A percentile compares a stretch with the other conserved stretches of the same genome.
phyloP scores from a whole-genome alignment of 2,888 invertebrate species.

The Melikaiella ostensackeni region DNA sequence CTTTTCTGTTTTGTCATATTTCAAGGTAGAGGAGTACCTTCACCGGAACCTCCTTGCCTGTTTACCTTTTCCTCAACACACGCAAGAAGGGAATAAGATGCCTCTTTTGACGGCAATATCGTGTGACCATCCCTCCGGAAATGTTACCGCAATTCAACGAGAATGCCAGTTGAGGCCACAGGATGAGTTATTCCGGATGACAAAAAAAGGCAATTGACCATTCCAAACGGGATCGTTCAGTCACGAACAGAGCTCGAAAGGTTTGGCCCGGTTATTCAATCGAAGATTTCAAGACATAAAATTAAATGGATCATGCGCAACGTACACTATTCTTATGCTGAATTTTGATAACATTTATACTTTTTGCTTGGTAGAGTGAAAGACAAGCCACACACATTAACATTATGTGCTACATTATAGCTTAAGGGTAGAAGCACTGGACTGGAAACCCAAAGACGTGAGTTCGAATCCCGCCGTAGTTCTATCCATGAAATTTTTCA shows the following conservation, averaged over 20 bases:
- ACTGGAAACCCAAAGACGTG: no score
- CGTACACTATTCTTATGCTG: background rate
- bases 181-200: conserved; percentile 35
- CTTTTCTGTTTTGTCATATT: background rate
- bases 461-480: no score
- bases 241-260: conserved; percentile 8
- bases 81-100: conserved; percentile 34
- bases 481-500: no score
- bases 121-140: conserved; percentile 39
- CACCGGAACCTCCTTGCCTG: conserved; percentile 21
- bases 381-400: background rate
- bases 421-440: no score
- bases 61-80: conserved; percentile 15
- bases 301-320: background rate
- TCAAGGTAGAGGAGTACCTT: conserved; percentile 6
- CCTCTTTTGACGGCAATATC: conserved; percentile 27
- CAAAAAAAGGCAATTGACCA: conserved; percentile 35
- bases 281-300: background rate
- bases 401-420: no score
- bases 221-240: conserved; percentile 28
- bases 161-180: conserved; percentile 29
- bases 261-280: background rate
- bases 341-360: background rate
- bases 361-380: background rate
- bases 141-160: conserved; percentile 36